Evolutionary conservation across 2,113 vertebrate genomes (phyloP).

Genomic region (Echinops telfairi): DNA sequence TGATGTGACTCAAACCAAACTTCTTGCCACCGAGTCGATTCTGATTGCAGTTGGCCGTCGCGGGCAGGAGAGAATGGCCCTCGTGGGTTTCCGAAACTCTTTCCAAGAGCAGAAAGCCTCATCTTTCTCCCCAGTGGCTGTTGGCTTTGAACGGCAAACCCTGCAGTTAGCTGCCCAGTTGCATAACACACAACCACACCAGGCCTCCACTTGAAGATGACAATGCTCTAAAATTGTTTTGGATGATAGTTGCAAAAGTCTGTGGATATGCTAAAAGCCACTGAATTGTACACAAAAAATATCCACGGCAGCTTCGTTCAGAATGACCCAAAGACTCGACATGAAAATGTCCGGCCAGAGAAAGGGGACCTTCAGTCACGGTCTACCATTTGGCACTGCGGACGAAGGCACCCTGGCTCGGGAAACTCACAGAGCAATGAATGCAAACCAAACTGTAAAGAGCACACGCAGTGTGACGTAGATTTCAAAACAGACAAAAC

Average conservation of each 20-base stretch:
- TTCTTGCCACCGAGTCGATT: too few relatives aligned
- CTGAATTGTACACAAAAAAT: background rate
- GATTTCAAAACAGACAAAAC: constrained; percentile 7
- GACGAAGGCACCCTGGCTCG: background rate
- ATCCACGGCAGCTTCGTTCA: background rate
- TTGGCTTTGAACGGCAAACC: too few relatives aligned
- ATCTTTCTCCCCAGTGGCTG: too few relatives aligned
- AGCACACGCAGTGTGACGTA: background rate
- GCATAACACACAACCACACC: too few relatives aligned
- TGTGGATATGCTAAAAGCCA: background rate
- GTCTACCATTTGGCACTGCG: background rate
- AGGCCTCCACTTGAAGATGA: too few relatives aligned
- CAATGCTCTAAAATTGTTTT: background rate
- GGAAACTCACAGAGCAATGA: background rate
- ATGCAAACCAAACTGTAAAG: background rate
- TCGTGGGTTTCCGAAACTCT: too few relatives aligned
- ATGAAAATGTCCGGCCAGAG: background rate
- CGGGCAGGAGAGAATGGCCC: too few relatives aligned
- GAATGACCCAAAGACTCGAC: constrained; percentile 10
- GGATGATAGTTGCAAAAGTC: background rate
- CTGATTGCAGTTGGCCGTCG: too few relatives aligned
- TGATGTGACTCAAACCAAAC: background rate
- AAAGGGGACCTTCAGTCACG: background rate
- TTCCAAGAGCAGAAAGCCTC: too few relatives aligned
- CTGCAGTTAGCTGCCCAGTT: too few relatives aligned